phyloP scores from a whole-genome alignment of 1,140 invertebrate species.

The Cherax quadricarinatus region DNA sequence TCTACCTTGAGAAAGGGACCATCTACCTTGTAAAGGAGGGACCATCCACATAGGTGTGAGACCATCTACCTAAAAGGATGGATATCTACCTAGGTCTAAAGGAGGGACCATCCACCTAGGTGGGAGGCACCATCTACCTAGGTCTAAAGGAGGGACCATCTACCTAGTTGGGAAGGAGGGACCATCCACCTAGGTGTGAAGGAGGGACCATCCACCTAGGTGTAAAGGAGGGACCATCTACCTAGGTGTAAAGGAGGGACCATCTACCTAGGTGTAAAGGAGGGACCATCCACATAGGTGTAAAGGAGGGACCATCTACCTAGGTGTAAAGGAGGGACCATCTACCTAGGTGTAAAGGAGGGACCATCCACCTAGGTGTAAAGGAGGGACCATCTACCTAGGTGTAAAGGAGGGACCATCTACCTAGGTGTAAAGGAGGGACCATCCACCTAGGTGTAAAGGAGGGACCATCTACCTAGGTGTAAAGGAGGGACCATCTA shows the following conservation, averaged over 20 bases:
- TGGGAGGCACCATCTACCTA: background rate
- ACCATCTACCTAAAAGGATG: background rate
- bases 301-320: background rate
- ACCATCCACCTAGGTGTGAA: background rate
- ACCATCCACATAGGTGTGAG: background rate
- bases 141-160: background rate
- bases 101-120: no score
- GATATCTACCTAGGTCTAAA: background rate
- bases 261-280: no score
- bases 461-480: background rate
- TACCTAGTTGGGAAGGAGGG: background rate
- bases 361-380: background rate
- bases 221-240: no score
- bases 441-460: background rate
- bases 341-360: background rate
- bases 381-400: background rate
- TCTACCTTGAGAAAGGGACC: background rate
- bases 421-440: background rate
- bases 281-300: background rate
- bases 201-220: no score
- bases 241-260: no score
- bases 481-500: background rate
- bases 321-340: background rate
- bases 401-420: background rate
- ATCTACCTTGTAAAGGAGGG: background rate